A percentile compares a stretch with the other conserved stretches of the same genome.
phyloP scores from a whole-genome alignment of 1,140 invertebrate genomes.

The Oryzaephilus surinamensis region DNA sequence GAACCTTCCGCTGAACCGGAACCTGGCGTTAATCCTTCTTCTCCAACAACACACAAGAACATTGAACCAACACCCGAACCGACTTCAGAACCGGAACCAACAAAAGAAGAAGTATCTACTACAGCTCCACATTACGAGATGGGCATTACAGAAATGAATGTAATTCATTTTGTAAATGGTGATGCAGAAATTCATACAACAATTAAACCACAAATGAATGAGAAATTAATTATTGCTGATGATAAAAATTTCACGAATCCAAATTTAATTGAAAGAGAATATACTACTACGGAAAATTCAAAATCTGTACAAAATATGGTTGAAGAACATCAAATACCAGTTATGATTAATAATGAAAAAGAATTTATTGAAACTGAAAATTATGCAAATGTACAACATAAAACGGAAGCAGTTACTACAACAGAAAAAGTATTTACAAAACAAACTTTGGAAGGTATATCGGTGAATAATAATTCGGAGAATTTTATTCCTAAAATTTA shows the following conservation, averaged over 20 bases:
- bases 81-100: conserved; percentile 1
- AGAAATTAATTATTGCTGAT: not conserved
- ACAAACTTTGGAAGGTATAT: not conserved
- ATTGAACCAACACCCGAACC: conserved; percentile 4
- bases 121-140: not conserved
- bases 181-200: not conserved
- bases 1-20: conserved; percentile 13
- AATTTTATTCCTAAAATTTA: not conserved
- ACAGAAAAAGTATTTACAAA: not conserved
- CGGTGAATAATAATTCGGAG: not conserved
- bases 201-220: not conserved
- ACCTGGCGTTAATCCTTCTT: conserved; percentile 2
- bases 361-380: not conserved
- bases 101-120: no score
- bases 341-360: conserved; percentile 1
- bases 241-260: not conserved
- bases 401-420: not conserved
- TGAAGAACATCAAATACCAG: conserved; percentile 1
- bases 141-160: no score
- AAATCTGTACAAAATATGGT: not conserved
- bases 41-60: conserved; percentile 5
- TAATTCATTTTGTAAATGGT: no score
- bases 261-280: not conserved
- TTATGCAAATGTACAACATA: no score
- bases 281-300: not conserved